Evolutionary conservation across 37 sponge, comb jelly and placozoan species (phyloP).

Genomic region (Chondrilla cf. caribensis): DNA sequence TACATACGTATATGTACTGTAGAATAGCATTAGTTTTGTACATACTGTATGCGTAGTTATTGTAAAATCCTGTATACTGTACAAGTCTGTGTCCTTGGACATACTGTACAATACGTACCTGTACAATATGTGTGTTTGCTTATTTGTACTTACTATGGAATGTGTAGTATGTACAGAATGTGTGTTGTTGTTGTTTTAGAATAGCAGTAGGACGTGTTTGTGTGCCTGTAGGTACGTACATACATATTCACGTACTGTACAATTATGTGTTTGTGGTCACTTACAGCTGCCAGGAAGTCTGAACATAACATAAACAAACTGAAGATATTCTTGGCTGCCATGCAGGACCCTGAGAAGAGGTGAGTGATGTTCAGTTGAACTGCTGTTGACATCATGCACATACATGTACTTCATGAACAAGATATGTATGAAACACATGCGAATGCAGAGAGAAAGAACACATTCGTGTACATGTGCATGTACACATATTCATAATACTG

Average conservation of each 20-base stretch:
- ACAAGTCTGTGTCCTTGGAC: no score
- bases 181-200: not conserved
- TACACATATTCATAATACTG: not conserved
- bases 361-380: not conserved
- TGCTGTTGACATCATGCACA: not conserved
- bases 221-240: not conserved
- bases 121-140: no score
- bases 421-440: no score
- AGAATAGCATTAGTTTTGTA: no score
- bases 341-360: conserved; percentile 25
- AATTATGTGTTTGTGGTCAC: not conserved
- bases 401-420: not conserved
- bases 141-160: no score
- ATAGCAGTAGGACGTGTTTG: not conserved
- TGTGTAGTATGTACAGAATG: no score
- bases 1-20: no score
- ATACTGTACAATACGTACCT: no score
- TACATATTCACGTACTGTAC: not conserved
- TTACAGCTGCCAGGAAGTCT: not conserved
- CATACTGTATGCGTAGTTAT: no score
- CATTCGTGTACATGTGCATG: not conserved
- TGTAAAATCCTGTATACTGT: no score
- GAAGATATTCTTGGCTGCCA: not conserved
- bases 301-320: conserved; percentile 9
- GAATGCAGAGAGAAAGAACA: no score